Conservation (phyloP, 37 sponge, comb jelly and placozoan species). For the Halichondria panicea region DNA sequence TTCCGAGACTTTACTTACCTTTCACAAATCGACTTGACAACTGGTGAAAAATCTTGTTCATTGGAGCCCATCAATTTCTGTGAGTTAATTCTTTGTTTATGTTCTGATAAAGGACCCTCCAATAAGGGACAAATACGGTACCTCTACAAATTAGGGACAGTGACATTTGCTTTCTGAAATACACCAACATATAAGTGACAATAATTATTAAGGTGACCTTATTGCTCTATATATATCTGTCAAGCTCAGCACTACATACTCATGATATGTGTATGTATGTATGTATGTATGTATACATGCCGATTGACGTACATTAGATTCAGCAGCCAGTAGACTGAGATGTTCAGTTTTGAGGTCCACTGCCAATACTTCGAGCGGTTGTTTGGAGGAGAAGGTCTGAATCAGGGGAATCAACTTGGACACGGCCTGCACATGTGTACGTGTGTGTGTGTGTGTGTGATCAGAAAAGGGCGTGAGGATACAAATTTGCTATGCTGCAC, state of each 20-base stretch:
- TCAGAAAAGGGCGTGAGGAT: background rate
- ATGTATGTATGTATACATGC: background rate
- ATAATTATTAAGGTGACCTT: too few species aligned
- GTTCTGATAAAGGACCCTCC: too few species aligned
- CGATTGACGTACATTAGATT: slow-evolving; percentile 53
- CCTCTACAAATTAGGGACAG: background rate
- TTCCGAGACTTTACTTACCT: slow-evolving; percentile 12
- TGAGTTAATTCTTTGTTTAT: too few species aligned
- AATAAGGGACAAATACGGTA: slow-evolving; percentile 1
- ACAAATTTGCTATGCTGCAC: background rate
- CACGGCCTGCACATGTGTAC: slow-evolving; percentile 26
- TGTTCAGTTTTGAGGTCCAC: slow-evolving; percentile 68
- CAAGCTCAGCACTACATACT: slow-evolving; percentile 1
- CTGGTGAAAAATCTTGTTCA: slow-evolving; percentile 5
- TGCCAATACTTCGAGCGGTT: slow-evolving; percentile 48
- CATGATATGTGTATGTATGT: slow-evolving; percentile 6
- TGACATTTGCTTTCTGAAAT: too few species aligned
- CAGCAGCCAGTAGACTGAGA: slow-evolving; percentile 49
- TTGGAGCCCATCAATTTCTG: slow-evolving; percentile 18
- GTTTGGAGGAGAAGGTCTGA: slow-evolving; percentile 38
- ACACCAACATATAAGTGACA: too few species aligned
- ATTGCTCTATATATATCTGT: too few species aligned
- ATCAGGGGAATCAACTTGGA: slow-evolving; percentile 48
- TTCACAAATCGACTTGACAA: slow-evolving; percentile 24
- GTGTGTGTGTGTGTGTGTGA: too few species aligned